Percentiles rank a stretch among this genome's conserved stretches.
These are phyloP conservation scores for Daphoenositta chrysoptera DNA, from an alignment of 2,113 vertebrate species.

Conservation along the genomic window DNA sequence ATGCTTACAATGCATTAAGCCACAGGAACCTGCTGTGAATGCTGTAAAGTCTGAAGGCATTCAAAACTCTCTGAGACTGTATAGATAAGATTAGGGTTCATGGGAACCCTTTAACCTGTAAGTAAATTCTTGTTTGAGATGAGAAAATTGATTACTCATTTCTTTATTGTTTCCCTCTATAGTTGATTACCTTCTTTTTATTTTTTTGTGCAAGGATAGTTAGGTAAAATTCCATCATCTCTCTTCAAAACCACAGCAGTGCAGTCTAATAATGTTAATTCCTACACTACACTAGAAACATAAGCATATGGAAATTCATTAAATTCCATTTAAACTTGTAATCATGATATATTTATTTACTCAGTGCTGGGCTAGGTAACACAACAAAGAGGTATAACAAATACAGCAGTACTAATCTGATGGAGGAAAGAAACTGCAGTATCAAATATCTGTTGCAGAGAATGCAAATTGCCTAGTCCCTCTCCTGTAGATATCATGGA, in stretches of 20 bases:
- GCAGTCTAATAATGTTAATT: not conserved
- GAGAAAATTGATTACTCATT: not conserved
- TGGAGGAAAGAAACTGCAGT: not conserved
- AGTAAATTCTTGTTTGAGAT: not conserved
- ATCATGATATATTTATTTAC: not conserved
- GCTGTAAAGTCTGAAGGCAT: not conserved
- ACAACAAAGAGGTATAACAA: not conserved
- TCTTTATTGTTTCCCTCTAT: not conserved
- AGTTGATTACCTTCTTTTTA: not conserved
- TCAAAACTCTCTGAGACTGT: not conserved
- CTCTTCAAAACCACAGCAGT: not conserved
- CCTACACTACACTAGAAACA: not conserved
- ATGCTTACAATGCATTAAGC: accelerated
- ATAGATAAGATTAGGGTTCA: not conserved
- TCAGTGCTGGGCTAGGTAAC: not conserved
- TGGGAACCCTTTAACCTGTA: not conserved
- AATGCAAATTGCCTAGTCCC: not conserved
- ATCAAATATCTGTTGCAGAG: not conserved
- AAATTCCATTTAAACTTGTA: not conserved
- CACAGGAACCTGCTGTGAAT: not conserved
- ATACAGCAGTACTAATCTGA: not conserved
- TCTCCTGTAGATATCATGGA: not conserved
- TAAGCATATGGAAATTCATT: not conserved
- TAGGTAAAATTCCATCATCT: not conserved
- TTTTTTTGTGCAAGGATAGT: not conserved